A percentile compares a stretch with the other conserved stretches of the same genome.
phyloP scores from a whole-genome alignment of 1,140 invertebrate species.

The Phymastichus coffea region DNA sequence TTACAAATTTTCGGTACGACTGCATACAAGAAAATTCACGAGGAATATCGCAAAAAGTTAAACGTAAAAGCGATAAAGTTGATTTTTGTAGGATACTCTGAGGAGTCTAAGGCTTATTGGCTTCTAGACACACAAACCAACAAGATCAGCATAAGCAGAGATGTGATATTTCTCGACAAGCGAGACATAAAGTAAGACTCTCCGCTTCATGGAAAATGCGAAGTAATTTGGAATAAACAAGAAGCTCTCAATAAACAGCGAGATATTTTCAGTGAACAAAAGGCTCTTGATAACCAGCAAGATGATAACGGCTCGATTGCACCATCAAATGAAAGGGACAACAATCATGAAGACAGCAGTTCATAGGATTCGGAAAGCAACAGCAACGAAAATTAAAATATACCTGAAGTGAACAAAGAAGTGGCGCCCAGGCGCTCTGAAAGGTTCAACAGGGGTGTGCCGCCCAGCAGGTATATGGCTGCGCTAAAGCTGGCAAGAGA shows the following conservation, averaged over 20 bases:
- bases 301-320: no score
- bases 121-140: slow-evolving; percentile 34
- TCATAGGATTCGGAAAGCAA: no score
- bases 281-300: no score
- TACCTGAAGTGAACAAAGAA: no score
- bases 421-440: neutral
- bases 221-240: slow-evolving; percentile 11
- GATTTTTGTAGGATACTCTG: slow-evolving; percentile 6
- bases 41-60: slow-evolving; percentile 33
- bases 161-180: no score
- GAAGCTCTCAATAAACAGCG: no score
- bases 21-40: slow-evolving; percentile 30
- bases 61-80: neutral
- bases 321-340: no score
- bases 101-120: slow-evolving; percentile 13
- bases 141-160: slow-evolving; percentile 35
- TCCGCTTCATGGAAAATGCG: no score
- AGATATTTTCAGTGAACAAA: no score
- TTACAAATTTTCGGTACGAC: slow-evolving; percentile 11
- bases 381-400: no score
- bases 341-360: no score
- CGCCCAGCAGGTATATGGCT: neutral
- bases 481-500: neutral
- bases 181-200: no score
- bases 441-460: neutral